Percentiles rank a stretch among this genome's conserved stretches.
Conservation (phyloP, 2,797 vertebrate genomes). For the Etheostoma perlongum region DNA sequence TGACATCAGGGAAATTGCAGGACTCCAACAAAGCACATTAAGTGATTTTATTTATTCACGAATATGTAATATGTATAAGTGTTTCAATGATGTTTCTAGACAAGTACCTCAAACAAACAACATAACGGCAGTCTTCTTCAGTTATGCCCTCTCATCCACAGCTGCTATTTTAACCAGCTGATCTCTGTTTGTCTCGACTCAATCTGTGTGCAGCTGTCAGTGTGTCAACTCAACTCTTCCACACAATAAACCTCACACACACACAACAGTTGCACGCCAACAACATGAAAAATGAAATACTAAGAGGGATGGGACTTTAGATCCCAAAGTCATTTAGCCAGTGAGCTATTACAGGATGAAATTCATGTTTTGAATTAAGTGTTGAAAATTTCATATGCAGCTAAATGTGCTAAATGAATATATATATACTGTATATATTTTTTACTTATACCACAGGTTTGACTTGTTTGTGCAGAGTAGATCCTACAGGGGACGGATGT, state of each 20-base stretch:
- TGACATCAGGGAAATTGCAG: constrained; percentile 38
- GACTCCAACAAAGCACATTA: not conserved
- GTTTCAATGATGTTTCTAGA: not conserved
- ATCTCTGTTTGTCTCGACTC: constrained; percentile 50
- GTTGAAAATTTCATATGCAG: no score
- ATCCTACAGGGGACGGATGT: not conserved
- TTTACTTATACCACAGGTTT: not conserved
- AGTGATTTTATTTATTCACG: not conserved
- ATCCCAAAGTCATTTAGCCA: not conserved
- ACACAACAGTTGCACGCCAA: constrained; percentile 41
- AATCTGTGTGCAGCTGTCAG: constrained; percentile 73
- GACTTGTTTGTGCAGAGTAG: not conserved
- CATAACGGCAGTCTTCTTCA: not conserved
- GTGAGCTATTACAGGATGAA: no score
- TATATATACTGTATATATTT: no score
- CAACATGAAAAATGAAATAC: constrained; percentile 28
- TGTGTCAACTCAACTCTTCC: constrained; percentile 67
- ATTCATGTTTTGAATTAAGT: no score
- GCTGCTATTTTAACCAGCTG: constrained; percentile 65
- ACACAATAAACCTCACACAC: constrained; percentile 65
- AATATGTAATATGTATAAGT: not conserved
- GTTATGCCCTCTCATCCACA: constrained; percentile 35
- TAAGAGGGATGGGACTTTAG: not conserved
- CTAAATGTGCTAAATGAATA: not conserved
- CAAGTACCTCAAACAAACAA: not conserved